Conservation (phyloP, 2,888 invertebrate genomes). For the Acholoe squamosa region DNA sequence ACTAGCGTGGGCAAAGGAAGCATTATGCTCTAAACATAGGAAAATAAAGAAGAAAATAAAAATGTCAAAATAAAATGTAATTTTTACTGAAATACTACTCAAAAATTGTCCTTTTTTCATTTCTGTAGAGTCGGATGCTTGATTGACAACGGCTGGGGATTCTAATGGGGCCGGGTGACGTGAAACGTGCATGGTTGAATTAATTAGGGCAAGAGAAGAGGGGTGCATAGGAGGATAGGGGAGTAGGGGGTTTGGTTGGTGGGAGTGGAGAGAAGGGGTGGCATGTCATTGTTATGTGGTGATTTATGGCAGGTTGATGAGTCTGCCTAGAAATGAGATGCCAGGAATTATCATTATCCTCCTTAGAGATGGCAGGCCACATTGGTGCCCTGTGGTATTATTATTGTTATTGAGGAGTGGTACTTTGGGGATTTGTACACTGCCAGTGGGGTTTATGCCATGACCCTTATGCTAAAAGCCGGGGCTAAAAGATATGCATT, state of each 20-base stretch:
- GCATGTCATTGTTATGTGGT: constrained; percentile 36
- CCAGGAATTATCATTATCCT: constrained; percentile 57
- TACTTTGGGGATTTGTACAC: neutral
- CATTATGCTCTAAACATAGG: no score
- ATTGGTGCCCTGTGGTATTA: neutral
- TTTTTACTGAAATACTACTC: no score
- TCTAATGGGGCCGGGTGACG: no score
- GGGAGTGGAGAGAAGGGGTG: neutral
- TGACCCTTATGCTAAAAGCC: neutral
- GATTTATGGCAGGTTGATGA: constrained; percentile 43
- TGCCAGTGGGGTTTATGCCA: neutral
- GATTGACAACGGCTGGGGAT: no score
- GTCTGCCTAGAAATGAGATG: constrained; percentile 53
- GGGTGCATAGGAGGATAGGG: neutral
- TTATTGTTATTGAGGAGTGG: neutral
- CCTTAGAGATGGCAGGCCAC: constrained; percentile 34
- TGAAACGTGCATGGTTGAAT: no score
- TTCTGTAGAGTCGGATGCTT: no score
- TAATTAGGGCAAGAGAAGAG: neutral
- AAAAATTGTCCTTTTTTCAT: no score
- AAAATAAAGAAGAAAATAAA: no score
- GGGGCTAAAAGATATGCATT: no score
- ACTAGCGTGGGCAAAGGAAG: no score
- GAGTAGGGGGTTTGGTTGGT: neutral
- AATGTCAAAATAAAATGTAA: no score